These are phyloP conservation scores for Xanthorhoe spadicearia DNA, from an alignment of 2,888 invertebrate genomes.

Conservation along the genomic window DNA sequence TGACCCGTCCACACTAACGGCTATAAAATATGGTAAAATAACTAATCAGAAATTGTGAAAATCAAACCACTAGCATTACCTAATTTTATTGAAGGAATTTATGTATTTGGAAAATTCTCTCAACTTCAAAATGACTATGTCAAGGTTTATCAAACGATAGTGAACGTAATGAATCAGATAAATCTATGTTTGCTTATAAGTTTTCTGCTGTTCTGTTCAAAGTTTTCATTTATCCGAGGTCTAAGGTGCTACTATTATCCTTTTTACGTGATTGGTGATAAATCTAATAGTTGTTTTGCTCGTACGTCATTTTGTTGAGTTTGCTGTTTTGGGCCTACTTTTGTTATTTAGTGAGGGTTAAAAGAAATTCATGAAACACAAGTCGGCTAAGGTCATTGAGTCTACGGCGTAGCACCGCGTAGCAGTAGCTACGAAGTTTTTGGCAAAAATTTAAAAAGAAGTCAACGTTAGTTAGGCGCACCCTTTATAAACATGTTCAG, in stretches of 20 bases:
- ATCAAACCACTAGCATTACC: too few species aligned
- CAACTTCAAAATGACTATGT: too few species aligned
- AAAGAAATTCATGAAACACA: background rate
- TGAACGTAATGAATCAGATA: conserved; percentile 2
- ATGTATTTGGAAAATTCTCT: too few species aligned
- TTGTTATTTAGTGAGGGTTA: conserved; percentile 14
- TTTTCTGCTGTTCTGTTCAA: conserved; percentile 38
- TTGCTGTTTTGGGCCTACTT: conserved; percentile 37
- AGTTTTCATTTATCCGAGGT: conserved; percentile 36
- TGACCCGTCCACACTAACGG: too few species aligned
- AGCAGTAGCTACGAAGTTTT: conserved; percentile 1
- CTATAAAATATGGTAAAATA: too few species aligned
- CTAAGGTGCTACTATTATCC: conserved; percentile 37
- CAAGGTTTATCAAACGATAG: background rate
- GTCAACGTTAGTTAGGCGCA: too few species aligned
- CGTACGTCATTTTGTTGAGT: conserved; percentile 38
- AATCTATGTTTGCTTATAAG: conserved; percentile 36
- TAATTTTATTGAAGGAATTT: too few species aligned
- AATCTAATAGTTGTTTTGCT: conserved; percentile 46
- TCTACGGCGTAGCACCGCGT: conserved; percentile 6
- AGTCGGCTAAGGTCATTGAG: background rate
- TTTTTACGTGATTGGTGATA: conserved; percentile 51
- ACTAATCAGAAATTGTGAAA: too few species aligned
- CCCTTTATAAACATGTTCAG: too few species aligned
- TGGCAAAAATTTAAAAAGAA: background rate